These are phyloP conservation scores for Thamnophis sirtalis DNA, from an alignment of 2,113 vertebrate species.

Conservation along the genomic window DNA sequence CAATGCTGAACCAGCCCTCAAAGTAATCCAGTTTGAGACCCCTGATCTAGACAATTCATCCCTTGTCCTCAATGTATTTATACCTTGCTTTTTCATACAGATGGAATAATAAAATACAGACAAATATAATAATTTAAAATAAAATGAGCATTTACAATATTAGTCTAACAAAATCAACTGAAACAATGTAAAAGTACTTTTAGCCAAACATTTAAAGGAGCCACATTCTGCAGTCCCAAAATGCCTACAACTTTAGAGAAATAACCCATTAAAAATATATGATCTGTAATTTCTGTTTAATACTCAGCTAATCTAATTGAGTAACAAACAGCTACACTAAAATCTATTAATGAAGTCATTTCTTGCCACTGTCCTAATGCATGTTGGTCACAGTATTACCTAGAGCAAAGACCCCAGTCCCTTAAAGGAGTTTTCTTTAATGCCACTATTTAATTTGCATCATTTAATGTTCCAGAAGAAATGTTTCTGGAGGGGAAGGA, in stretches of 20 bases:
- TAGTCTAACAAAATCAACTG: neutral
- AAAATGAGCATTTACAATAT: neutral
- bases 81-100: neutral
- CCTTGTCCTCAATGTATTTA: neutral
- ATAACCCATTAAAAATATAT: neutral
- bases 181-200: neutral
- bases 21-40: too few species aligned
- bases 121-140: neutral
- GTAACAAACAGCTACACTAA: neutral
- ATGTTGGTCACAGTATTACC: neutral
- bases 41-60: neutral
- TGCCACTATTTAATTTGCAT: conserved; percentile 21
- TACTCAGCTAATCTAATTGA: neutral
- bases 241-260: neutral
- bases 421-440: conserved; percentile 18
- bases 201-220: neutral
- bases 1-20: too few species aligned
- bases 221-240: neutral
- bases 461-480: neutral
- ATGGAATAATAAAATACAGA: neutral
- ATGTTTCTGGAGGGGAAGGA: conserved; percentile 15
- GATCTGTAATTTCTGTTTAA: neutral
- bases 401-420: neutral
- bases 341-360: conserved; percentile 7
- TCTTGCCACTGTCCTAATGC: conserved; percentile 3